These are phyloP conservation scores for Clusia tigrina DNA, from an alignment of 2,888 invertebrate genomes.

Conservation along the genomic window DNA sequence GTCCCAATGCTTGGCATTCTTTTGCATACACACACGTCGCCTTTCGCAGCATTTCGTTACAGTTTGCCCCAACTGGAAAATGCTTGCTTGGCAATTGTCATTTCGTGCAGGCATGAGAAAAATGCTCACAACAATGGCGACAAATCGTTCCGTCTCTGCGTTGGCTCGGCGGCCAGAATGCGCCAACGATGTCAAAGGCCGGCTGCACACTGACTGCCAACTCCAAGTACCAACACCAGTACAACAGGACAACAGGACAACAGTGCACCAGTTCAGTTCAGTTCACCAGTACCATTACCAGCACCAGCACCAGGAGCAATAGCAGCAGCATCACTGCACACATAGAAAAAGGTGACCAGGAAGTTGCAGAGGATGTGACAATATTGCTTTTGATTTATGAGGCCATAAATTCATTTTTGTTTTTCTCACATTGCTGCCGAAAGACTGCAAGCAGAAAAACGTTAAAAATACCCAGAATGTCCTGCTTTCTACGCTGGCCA, in stretches of 20 bases:
- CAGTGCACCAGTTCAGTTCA: too few species aligned
- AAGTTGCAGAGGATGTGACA: conserved; percentile 52
- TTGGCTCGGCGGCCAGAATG: neutral
- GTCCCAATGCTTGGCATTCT: neutral
- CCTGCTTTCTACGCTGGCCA: too few species aligned
- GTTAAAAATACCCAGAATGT: too few species aligned
- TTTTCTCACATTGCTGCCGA: conserved; percentile 39
- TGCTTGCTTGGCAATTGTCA: neutral
- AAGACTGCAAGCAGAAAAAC: conserved; percentile 19
- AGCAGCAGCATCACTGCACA: too few species aligned
- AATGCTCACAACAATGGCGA: conserved; percentile 11
- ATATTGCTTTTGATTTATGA: conserved; percentile 60
- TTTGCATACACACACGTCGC: neutral
- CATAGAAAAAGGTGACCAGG: conserved; percentile 37
- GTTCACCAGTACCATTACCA: too few species aligned
- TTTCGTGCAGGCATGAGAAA: conserved; percentile 10
- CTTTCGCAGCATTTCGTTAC: neutral
- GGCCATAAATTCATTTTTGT: conserved; percentile 58
- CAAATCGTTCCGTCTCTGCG: conserved; percentile 15
- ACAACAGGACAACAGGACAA: too few species aligned
- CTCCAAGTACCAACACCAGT: too few species aligned
- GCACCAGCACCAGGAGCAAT: too few species aligned
- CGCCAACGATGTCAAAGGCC: conserved; percentile 1
- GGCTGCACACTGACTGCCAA: too few species aligned
- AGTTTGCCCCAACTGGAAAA: neutral